Percentiles rank a stretch among this genome's conserved stretches.
phyloP scores from a whole-genome alignment of 2,888 invertebrate genomes.

The Bombylius discolor region DNA sequence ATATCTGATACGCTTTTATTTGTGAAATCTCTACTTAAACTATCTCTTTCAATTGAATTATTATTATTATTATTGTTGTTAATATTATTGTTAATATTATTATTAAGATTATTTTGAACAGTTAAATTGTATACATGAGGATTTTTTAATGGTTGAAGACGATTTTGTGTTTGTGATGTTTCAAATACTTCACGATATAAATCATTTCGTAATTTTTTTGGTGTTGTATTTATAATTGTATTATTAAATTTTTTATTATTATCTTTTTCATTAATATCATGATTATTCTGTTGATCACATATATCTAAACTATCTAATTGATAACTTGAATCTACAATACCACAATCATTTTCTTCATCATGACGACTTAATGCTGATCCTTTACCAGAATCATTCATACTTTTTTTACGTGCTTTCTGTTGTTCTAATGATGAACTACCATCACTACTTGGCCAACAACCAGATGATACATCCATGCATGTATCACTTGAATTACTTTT shows the following conservation, averaged over 20 bases:
- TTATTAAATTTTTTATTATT: not conserved
- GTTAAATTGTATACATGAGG: slow-evolving; percentile 31
- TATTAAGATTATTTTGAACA: slow-evolving; percentile 18
- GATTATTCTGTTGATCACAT: slow-evolving; percentile 11
- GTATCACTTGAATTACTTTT: slow-evolving; percentile 71
- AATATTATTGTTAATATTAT: slow-evolving; percentile 28
- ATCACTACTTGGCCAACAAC: slow-evolving; percentile 55
- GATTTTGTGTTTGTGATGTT: slow-evolving; percentile 18
- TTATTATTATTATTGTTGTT: slow-evolving; percentile 37
- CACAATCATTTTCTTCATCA: slow-evolving; percentile 28
- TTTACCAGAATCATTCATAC: slow-evolving; percentile 37
- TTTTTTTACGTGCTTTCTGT: slow-evolving; percentile 32
- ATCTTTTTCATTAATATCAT: not conserved
- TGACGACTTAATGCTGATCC: slow-evolving; percentile 36
- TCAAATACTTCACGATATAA: slow-evolving; percentile 20
- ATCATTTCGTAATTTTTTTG: slow-evolving; percentile 17
- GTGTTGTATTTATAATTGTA: slow-evolving; percentile 3
- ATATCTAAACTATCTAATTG: slow-evolving; percentile 26
- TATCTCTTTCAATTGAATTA: slow-evolving; percentile 34
- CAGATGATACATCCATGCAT: slow-evolving; percentile 65
- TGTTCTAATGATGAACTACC: slow-evolving; percentile 28
- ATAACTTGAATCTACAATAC: slow-evolving; percentile 23
- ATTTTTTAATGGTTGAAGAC: slow-evolving; percentile 32
- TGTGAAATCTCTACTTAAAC: slow-evolving; percentile 16
- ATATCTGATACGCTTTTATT: slow-evolving; percentile 24